A percentile compares a stretch with the other conserved stretches of the same genome.
Conservation (phyloP, 2,888 invertebrate species). For the Choristoneura rosaceana region DNA sequence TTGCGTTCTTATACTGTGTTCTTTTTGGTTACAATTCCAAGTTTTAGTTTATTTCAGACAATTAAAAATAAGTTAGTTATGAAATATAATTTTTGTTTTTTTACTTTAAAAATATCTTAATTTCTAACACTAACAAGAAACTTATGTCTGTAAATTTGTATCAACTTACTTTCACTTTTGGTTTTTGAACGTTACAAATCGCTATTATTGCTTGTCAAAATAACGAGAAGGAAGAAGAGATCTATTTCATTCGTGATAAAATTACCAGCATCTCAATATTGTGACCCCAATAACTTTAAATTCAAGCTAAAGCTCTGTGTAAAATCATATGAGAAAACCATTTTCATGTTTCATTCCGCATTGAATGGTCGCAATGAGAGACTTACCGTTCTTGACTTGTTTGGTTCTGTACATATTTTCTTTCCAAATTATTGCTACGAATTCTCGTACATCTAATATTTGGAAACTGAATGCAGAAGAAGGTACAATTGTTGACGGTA, state of each 20-base stretch:
- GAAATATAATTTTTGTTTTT: background rate
- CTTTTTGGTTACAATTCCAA: background rate
- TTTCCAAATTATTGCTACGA: slow-evolving; percentile 89
- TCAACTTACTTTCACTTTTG: slow-evolving; percentile 16
- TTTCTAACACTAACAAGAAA: background rate
- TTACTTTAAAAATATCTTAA: background rate
- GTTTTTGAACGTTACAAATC: slow-evolving; percentile 39
- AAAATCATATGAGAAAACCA: slow-evolving; percentile 50
- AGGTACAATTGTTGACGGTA: slow-evolving; percentile 90
- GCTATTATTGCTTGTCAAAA: slow-evolving; percentile 53
- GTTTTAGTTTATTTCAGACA: background rate
- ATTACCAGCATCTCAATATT: slow-evolving; percentile 59
- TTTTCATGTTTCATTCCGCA: slow-evolving; percentile 54
- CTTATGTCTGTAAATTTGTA: background rate
- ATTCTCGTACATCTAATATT: slow-evolving; percentile 92
- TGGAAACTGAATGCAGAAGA: slow-evolving; percentile 93
- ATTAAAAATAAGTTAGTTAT: background rate
- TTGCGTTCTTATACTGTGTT: background rate
- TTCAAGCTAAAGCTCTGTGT: slow-evolving; percentile 60
- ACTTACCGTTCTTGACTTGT: slow-evolving; percentile 86
- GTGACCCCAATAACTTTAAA: slow-evolving; percentile 56
- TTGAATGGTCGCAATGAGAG: slow-evolving; percentile 79
- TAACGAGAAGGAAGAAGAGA: slow-evolving; percentile 56
- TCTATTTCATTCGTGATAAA: slow-evolving; percentile 60
- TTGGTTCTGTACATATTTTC: slow-evolving; percentile 89